Evolutionary conservation across 2,797 vertebrate species (phyloP), one percentile per base, ranked within the genome.

Genomic region (Oreortyx pictus): DNA sequence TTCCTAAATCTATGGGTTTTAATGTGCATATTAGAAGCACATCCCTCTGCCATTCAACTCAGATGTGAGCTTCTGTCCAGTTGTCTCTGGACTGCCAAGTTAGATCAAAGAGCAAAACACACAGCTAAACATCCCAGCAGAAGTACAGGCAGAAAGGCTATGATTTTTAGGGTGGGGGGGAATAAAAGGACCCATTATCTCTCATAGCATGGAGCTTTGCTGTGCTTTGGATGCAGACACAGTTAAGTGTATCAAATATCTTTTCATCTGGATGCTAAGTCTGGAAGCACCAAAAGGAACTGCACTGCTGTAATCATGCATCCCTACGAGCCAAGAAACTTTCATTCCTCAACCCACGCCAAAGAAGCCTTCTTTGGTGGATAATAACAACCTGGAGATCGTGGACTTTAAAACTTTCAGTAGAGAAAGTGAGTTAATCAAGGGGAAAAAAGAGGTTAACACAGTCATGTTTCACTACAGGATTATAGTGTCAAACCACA

Each of bases 401-500:
- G 11, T 4, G 88, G 88, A 72, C 9, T 59, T 35, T 57, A 65
- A 86, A 89, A 43, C 49, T 82, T 90, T 75, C 14, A 75, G 13
- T 50, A 4, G 60, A 61, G 87, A 70, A 80, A 72, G 64, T 31
- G 74, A 80, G 74, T 71, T 73, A 70, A 75, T 74, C 49, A 85
- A 93, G 90, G 80, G 57, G 29, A 35, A 88, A 93, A 65, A 37
- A 70, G 71, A 80, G 23, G 70, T 66, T 70, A 76, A 71, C 8
- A 52, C 62, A 76, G 92, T 75, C 37, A 39, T 20, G 41, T 72
- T 88, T 84, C 93, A 65, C 80, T 74, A 14, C 92, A 89, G 76
- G 60, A 72, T 39, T 60, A 27, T 3, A 22, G 90, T 62, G 94
- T 83, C 86, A 86, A 65, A 89, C 77, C 91, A 81, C 95, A 94